These are phyloP conservation scores for Meriones unguiculatus DNA, from an alignment of 2,113 vertebrate genomes.

Conservation along the genomic window DNA sequence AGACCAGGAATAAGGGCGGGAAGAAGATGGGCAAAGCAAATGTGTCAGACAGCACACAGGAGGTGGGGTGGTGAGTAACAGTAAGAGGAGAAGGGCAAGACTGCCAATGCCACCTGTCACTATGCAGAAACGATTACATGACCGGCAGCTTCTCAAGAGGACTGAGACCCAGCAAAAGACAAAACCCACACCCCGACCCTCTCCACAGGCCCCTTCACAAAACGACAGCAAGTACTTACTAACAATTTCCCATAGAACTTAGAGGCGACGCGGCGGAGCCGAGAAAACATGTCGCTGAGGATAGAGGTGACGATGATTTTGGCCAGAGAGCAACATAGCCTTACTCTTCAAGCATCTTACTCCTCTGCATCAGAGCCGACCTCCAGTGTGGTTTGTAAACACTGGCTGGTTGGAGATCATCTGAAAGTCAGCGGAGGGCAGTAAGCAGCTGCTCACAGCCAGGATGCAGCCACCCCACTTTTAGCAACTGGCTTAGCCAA, in stretches of 20 bases:
- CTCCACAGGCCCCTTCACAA: accelerated
- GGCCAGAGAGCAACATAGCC: background rate
- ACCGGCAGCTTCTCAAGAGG: background rate
- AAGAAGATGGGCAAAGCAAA: accelerated
- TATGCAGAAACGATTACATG: accelerated
- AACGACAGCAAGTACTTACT: conserved; percentile 16
- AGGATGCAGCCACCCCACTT: background rate
- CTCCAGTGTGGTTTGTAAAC: background rate
- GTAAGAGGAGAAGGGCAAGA: background rate
- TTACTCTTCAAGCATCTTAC: background rate
- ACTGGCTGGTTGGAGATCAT: accelerated
- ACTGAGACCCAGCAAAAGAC: accelerated
- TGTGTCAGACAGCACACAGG: accelerated
- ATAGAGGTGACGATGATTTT: accelerated
- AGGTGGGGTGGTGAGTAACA: accelerated
- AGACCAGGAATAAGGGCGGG: background rate
- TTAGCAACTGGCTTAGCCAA: conserved; percentile 62
- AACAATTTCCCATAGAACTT: conserved; percentile 40
- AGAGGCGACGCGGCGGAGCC: conserved; percentile 63
- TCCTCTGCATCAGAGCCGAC: background rate
- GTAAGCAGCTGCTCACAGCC: background rate
- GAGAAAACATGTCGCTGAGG: conserved; percentile 48
- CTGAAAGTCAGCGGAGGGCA: background rate
- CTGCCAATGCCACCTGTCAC: accelerated
- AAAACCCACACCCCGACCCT: background rate